Evolutionary conservation across 2,888 invertebrate species (phyloP).

Genomic region (Lasioglossum figueresi): DNA sequence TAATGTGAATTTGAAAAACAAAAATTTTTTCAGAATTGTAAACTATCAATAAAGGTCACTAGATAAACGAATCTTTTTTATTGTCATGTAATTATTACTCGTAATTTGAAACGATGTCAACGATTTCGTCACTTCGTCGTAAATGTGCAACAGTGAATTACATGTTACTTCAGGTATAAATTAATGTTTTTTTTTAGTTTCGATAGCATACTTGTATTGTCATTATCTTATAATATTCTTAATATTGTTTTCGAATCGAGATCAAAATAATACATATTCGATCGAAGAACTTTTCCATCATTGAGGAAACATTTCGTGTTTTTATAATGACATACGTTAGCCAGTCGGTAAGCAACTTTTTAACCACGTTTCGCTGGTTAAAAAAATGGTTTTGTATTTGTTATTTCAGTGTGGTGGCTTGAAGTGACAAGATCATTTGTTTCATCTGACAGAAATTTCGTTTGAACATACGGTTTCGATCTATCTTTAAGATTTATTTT

Average conservation of each 20-base stretch:
- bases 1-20: slow-evolving; percentile 2
- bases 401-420: background rate
- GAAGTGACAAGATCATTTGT: background rate
- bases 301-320: slow-evolving; percentile 1
- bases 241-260: background rate
- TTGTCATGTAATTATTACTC: slow-evolving; percentile 10
- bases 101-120: slow-evolving; percentile 10
- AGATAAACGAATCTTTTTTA: background rate
- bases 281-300: background rate
- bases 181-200: slow-evolving; percentile 21
- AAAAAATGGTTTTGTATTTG: slow-evolving; percentile 24
- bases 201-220: slow-evolving; percentile 14
- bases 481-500: slow-evolving; percentile 8
- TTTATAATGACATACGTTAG: slow-evolving; percentile 6
- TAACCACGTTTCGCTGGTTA: slow-evolving; percentile 22
- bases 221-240: slow-evolving; percentile 8
- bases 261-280: background rate
- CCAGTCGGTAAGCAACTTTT: slow-evolving; percentile 22
- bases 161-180: slow-evolving; percentile 40
- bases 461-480: background rate
- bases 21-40: slow-evolving; percentile 16
- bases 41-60: slow-evolving; percentile 24
- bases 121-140: background rate
- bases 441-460: background rate
- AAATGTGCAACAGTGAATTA: slow-evolving; percentile 44